phyloP scores from a whole-genome alignment of 2,113 vertebrate species.

The Phaethornis superciliosus region DNA sequence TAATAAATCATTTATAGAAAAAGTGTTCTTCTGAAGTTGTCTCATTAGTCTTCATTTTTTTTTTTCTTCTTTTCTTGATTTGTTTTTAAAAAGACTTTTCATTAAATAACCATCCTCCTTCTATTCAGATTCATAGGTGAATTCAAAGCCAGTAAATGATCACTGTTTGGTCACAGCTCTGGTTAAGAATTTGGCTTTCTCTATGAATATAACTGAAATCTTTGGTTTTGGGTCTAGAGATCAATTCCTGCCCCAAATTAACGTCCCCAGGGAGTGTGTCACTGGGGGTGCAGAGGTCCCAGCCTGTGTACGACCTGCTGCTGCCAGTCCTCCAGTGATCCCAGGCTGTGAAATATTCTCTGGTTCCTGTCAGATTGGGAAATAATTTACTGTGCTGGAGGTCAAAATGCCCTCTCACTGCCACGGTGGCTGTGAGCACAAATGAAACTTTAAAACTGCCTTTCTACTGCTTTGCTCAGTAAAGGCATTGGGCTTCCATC shows the following conservation, averaged over 20 bases:
- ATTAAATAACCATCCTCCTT: background rate
- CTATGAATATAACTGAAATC: background rate
- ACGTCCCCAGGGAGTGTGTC: background rate
- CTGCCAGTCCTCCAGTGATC: background rate
- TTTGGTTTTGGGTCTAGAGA: background rate
- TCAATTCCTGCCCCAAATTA: background rate
- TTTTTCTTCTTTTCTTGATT: background rate
- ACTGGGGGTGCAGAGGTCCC: background rate
- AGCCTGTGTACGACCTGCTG: background rate
- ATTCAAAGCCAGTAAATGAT: background rate
- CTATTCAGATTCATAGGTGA: background rate
- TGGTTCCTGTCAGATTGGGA: conserved; percentile 12
- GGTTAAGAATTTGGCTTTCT: conserved; percentile 21
- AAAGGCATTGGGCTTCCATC: background rate
- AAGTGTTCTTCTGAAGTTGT: conserved; percentile 39
- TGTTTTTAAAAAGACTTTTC: background rate
- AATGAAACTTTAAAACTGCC: conserved; percentile 6
- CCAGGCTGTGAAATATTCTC: background rate
- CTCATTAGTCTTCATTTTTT: conserved; percentile 45
- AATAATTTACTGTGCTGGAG: conserved; percentile 14
- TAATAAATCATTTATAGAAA: conserved; percentile 60
- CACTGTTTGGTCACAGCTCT: background rate
- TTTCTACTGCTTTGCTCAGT: conserved; percentile 17
- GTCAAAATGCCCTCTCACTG: background rate
- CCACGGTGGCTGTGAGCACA: background rate